These are phyloP conservation scores for Morpho deidamia DNA, from an alignment of 2,888 invertebrate species.

Conservation along the genomic window DNA sequence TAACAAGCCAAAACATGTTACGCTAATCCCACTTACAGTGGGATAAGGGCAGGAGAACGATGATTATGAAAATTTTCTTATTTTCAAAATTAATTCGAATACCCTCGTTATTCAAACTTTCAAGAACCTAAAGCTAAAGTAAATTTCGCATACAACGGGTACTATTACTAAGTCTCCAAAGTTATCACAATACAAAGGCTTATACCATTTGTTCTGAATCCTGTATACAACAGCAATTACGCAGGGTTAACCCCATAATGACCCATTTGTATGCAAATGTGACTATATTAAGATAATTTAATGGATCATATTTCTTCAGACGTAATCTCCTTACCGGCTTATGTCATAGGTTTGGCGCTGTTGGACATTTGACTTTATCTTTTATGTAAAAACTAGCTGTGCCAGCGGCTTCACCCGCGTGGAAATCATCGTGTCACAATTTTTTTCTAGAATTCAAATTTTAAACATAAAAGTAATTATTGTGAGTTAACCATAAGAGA, in stretches of 20 bases:
- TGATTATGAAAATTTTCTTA: background rate
- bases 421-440: no score
- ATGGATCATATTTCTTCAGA: slow-evolving; percentile 37
- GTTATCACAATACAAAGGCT: slow-evolving; percentile 13
- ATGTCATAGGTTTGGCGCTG: slow-evolving; percentile 1
- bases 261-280: slow-evolving; percentile 66
- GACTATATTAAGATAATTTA: slow-evolving; percentile 50
- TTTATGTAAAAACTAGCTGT: background rate
- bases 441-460: no score
- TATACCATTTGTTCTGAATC: slow-evolving; percentile 20
- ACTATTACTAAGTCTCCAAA: background rate
- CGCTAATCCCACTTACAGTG: no score
- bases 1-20: no score
- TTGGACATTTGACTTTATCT: background rate
- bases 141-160: background rate
- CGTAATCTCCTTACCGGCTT: slow-evolving; percentile 21
- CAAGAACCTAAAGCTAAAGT: background rate
- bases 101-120: background rate
- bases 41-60: no score
- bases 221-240: slow-evolving; percentile 46
- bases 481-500: no score
- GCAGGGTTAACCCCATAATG: slow-evolving; percentile 50
- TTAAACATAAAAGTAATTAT: no score
- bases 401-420: no score
- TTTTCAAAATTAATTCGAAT: background rate